Conservation (phyloP, 2,797 vertebrate species). For the Cephalopachus bancanus region DNA sequence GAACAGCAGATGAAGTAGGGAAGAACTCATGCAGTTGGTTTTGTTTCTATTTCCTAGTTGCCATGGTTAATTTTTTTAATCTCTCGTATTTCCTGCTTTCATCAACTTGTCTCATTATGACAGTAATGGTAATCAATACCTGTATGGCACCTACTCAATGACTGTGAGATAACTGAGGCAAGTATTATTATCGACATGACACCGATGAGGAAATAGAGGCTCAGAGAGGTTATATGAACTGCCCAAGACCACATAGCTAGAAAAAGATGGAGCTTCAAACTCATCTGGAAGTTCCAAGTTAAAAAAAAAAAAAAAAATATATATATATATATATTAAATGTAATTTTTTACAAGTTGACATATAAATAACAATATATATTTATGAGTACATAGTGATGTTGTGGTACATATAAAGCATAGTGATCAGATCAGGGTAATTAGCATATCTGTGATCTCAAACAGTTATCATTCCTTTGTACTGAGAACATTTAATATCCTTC, state of each 20-base stretch:
- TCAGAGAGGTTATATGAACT: not conserved
- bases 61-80: not conserved
- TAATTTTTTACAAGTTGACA: not conserved
- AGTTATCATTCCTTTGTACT: not conserved
- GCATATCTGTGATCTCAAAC: not conserved
- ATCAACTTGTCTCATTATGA: not conserved
- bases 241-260: not conserved
- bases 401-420: not conserved
- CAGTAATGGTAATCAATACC: rapidly evolving
- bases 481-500: not conserved
- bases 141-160: no score
- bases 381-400: not conserved
- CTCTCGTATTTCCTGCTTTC: not conserved
- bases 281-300: not conserved
- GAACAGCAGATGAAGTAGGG: not conserved
- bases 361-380: not conserved
- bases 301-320: no score
- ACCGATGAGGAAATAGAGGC: not conserved
- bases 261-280: not conserved
- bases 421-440: not conserved
- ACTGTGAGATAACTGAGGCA: not conserved
- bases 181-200: not conserved
- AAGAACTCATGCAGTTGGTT: not conserved
- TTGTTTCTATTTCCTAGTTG: not conserved
- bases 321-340: not conserved